Percentiles rank a stretch among this genome's conserved stretches.
Conservation (phyloP, 2,113 vertebrate species). For the Cyrtonyx montezumae region DNA sequence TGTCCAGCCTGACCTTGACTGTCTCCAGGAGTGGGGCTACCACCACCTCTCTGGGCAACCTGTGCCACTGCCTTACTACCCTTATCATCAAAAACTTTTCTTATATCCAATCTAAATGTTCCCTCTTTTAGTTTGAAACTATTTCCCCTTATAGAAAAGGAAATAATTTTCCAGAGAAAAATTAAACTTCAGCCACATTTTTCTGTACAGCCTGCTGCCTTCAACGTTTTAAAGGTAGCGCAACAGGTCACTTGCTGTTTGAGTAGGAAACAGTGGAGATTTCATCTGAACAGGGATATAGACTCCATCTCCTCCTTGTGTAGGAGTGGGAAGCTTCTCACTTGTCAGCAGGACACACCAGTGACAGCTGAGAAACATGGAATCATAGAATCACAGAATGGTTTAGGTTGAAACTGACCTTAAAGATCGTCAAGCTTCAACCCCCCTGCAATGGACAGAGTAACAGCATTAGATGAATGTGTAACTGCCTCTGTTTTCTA, state of each 20-base stretch:
- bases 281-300: neutral
- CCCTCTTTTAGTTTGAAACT: too few species aligned
- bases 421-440: too few species aligned
- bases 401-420: too few species aligned
- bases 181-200: neutral
- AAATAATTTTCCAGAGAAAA: neutral
- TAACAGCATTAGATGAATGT: neutral
- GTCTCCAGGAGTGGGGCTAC: too few species aligned
- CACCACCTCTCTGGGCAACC: too few species aligned
- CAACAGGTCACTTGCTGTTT: neutral
- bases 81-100: too few species aligned
- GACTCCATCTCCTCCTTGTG: fast-evolving
- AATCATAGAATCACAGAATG: too few species aligned
- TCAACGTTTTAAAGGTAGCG: neutral
- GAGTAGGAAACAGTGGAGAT: neutral
- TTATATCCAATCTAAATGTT: too few species aligned
- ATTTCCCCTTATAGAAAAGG: too few species aligned
- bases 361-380: neutral
- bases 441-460: too few species aligned
- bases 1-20: too few species aligned
- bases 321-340: neutral
- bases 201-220: neutral
- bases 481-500: neutral
- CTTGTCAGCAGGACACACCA: neutral
- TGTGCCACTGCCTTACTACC: too few species aligned